phyloP scores from a whole-genome alignment of 2,888 invertebrate species.

The Thera obeliscata region DNA sequence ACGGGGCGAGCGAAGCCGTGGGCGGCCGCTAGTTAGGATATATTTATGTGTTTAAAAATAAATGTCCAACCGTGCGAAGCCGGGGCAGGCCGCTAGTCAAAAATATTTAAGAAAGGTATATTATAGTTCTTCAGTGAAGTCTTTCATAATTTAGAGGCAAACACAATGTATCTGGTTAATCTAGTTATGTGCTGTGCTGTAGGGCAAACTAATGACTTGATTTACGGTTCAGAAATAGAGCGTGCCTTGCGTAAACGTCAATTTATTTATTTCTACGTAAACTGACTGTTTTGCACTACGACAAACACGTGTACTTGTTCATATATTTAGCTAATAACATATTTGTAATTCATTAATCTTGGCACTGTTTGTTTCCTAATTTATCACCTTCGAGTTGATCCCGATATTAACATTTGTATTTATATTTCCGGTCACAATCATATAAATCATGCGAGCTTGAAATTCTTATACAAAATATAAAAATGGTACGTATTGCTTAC shows the following conservation, averaged over 20 bases:
- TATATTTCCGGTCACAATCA: slow-evolving; percentile 15
- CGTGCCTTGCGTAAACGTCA: slow-evolving; percentile 50
- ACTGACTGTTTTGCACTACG: slow-evolving; percentile 13
- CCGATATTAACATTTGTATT: slow-evolving; percentile 16
- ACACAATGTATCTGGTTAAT: slow-evolving; percentile 9
- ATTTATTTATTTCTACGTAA: slow-evolving; percentile 51
- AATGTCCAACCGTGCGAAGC: too few relatives aligned
- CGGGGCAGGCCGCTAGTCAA: too few relatives aligned
- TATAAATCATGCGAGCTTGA: too few relatives aligned
- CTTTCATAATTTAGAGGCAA: background rate
- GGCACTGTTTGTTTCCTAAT: slow-evolving; percentile 38
- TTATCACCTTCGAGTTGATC: slow-evolving; percentile 33
- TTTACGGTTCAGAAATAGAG: slow-evolving; percentile 64
- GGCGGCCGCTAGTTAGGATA: too few relatives aligned
- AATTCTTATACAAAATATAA: background rate
- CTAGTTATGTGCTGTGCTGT: background rate
- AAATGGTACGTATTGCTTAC: background rate
- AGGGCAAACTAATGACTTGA: slow-evolving; percentile 43
- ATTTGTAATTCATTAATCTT: slow-evolving; percentile 21
- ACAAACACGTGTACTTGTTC: background rate
- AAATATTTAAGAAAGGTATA: too few relatives aligned
- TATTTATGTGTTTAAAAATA: too few relatives aligned
- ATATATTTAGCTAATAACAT: background rate
- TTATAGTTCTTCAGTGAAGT: background rate
- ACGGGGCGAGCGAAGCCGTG: too few relatives aligned